These are phyloP conservation scores for Myotis planiceps DNA, from an alignment of 2,797 vertebrate genomes.

Conservation along the genomic window DNA sequence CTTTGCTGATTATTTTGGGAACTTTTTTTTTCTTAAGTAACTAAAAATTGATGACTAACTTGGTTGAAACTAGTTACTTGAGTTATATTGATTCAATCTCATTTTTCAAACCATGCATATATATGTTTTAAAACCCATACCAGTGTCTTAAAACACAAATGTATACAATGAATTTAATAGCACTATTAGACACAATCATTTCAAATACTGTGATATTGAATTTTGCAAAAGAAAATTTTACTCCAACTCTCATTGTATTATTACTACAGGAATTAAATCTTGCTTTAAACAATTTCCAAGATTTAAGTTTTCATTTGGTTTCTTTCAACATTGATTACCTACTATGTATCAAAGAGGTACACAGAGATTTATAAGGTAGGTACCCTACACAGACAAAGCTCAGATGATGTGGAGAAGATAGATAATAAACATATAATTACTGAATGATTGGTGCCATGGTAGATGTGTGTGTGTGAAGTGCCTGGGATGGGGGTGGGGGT, in stretches of 20 bases:
- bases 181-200: neutral
- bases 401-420: neutral
- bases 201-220: neutral
- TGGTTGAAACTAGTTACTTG: neutral
- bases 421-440: neutral
- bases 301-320: neutral
- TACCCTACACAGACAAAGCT: neutral
- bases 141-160: neutral
- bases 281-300: neutral
- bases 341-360: neutral
- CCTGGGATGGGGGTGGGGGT: too few species aligned
- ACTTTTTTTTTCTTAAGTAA: neutral
- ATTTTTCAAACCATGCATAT: neutral
- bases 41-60: neutral
- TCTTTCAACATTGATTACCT: neutral
- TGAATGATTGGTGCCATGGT: neutral
- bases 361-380: neutral
- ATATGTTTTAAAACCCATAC: neutral
- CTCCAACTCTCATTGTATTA: neutral
- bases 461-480: too few species aligned
- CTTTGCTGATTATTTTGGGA: neutral
- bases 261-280: neutral
- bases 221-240: neutral
- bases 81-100: neutral
- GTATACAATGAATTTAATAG: neutral